Evolutionary conservation across 2,888 invertebrate genomes (phyloP), one percentile per base, ranked within the genome.

Genomic region (Oxyteleia sp.): DNA sequence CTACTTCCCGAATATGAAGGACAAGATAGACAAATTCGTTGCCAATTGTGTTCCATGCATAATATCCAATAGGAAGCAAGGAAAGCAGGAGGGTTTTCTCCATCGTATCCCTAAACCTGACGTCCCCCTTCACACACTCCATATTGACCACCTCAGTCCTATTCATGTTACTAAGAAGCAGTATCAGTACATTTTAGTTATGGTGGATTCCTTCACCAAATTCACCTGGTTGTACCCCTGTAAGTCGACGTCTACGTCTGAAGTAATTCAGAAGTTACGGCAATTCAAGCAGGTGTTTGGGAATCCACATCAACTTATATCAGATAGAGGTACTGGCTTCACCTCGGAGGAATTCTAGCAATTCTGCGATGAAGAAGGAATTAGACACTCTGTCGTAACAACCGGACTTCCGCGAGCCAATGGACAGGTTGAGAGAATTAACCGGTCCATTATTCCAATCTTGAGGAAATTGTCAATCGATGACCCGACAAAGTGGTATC

Each of bases 241-340:
- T n/a, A n/a, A n/a, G n/a, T 35, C 57, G 4, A 57, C 20, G 4
- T 71, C 57, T 1, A 47, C 57, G 10, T 55, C 69, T 20, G 82
- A 81, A 43, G 59, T 66, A 2, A 66, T 82, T 4, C 49, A 64
- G 11, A 82, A 64, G 26, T 55, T 82, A 26, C 47, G 13, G 10
- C 78, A 78, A 26, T n/a, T n/a, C n/a, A 78, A 66, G 15, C 13
- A 11, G 8, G 16, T 53, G n/a, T 82, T 78, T 59, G 72, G 69
- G 8, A 82, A 69, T 32, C 72, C 82, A 18, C 15, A 15, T 1
- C 49, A 57, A 10, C 71, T 78, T 26, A 20, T 82, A 16, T 64
- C 66, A n/a, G 83, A 83, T 59, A 78, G 61, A 63, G 76, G 71
- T 20, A 63, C 71, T 11, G 64, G 71, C 23, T 82, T 82, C 35